Evolutionary conservation across 2,888 invertebrate species (phyloP).

Genomic region (Drosophila gaucha): DNA sequence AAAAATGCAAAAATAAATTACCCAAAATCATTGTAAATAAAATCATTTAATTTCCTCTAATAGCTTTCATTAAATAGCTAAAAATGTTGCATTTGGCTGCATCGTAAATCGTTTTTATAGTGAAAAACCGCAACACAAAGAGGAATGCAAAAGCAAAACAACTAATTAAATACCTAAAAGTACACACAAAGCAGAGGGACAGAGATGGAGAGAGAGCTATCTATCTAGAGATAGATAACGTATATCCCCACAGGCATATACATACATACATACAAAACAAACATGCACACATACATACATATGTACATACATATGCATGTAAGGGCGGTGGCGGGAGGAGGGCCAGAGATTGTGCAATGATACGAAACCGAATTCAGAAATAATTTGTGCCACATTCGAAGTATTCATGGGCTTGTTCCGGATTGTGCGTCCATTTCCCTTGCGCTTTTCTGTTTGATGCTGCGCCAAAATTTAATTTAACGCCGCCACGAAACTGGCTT

Average conservation of each 20-base stretch:
- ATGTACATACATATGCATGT: no score
- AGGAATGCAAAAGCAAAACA: conserved; percentile 8
- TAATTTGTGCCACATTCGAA: conserved; percentile 26
- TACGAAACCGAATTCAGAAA: conserved; percentile 13
- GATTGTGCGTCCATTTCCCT: background rate
- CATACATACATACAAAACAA: background rate
- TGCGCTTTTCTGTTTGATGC: conserved; percentile 9
- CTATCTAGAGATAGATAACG: background rate
- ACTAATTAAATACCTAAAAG: conserved; percentile 14
- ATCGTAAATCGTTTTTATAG: conserved; percentile 18
- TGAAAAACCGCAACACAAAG: conserved; percentile 9
- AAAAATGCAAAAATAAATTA: no score
- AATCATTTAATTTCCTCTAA: no score
- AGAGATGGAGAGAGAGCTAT: background rate
- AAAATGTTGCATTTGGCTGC: conserved; percentile 36
- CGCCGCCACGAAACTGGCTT: conserved; percentile 34
- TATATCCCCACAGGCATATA: no score
- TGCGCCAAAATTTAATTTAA: conserved; percentile 43
- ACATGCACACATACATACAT: background rate
- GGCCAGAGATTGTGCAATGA: background rate
- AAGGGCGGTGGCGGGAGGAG: background rate
- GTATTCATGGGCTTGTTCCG: conserved; percentile 8
- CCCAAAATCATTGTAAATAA: no score
- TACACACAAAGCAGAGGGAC: background rate
- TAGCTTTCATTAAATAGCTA: no score